phyloP scores from a whole-genome alignment of 2,888 invertebrate species.

The Ochlodes sylvanus region DNA sequence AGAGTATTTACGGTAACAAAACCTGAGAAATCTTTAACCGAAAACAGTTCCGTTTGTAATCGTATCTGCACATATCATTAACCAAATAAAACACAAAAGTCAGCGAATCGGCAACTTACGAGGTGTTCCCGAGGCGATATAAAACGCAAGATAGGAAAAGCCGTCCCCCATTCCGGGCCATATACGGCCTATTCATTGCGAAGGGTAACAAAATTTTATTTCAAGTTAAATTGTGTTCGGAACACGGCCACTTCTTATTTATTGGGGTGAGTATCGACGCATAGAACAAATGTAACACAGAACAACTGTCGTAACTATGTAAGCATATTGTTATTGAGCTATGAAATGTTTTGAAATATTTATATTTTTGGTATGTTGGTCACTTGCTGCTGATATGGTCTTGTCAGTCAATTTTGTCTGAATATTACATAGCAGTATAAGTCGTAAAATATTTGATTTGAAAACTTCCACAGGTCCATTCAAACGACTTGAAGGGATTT shows the following conservation, averaged over 20 bases:
- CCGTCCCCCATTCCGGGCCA: conserved; percentile 68
- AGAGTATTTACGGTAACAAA: conserved; percentile 18
- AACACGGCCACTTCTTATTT: conserved; percentile 75
- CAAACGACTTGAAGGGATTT: too few species aligned
- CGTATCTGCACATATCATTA: conserved; percentile 54
- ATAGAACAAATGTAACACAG: conserved; percentile 45
- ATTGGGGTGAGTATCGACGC: conserved; percentile 68
- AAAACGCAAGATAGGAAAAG: conserved; percentile 63
- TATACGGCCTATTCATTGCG: conserved; percentile 73
- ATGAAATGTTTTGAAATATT: too few species aligned
- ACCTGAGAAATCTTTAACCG: conserved; percentile 14
- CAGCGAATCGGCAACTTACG: conserved; percentile 69
- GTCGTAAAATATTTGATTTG: too few species aligned
- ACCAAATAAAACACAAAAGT: conserved; percentile 69
- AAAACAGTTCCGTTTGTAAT: conserved; percentile 37
- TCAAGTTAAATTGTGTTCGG: conserved; percentile 81
- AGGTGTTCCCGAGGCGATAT: conserved; percentile 65
- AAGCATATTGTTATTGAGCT: too few species aligned
- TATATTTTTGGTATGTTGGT: too few species aligned
- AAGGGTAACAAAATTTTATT: conserved; percentile 81
- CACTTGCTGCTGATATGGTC: too few species aligned
- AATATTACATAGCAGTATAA: too few species aligned
- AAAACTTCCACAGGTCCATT: too few species aligned
- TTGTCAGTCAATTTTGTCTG: too few species aligned
- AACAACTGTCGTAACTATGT: neutral